Base-by-base conservation (phyloP, 2,113 vertebrate genomes). In the Xenopus borealis region DNA sequence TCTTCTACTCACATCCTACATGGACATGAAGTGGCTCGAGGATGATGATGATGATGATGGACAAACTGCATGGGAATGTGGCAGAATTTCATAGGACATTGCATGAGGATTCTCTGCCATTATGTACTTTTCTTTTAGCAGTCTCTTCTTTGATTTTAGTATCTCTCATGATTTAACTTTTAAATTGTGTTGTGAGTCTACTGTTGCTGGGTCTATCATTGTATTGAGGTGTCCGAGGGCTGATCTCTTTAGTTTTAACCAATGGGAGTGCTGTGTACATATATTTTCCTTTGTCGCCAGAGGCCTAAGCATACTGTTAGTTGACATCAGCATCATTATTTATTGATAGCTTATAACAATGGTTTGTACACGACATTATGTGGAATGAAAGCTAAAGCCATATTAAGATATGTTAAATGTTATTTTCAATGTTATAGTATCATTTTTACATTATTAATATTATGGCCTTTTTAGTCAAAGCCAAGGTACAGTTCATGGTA, bases 61-160 rank as follows among this genome's bases (percentile, higher is more conserved):
- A 47, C 57, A 47, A 69, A 40, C 61, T 77, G 74, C 74, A 77
- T 77, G 74, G 61, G 74, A 77, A 77, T 77, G 59, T 77, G 68
- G 74, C 59, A 77, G 74, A 77, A 63, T 62, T 77, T 47, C 74
- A 44, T 70, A 64, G 67, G 66, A 77, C 62, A 70, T 67, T 77
- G 74, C 74, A 77, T 69, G 74, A 70, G 62, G 19, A 45, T 77
- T 77, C 66, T 77, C 74, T 77, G 74, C 62, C 59, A 64, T 77
- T 77, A 27, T 63, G 33, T 70, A 64, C 47, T n/a, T 33, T 45
- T 63, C 12, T 27, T 76, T 76, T 63, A 17, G 12, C 40, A 23
- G 53, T 77, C 59, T 70, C 19, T 27, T 27, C 23, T 70, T 58
- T 77, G 59, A 57, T 77, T 77, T 77, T 45, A 27, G 45, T 58